Evolutionary conservation across 1,140 invertebrate species (phyloP), one percentile per base, ranked within the genome.

Genomic region (Microplitis demolitor): DNA sequence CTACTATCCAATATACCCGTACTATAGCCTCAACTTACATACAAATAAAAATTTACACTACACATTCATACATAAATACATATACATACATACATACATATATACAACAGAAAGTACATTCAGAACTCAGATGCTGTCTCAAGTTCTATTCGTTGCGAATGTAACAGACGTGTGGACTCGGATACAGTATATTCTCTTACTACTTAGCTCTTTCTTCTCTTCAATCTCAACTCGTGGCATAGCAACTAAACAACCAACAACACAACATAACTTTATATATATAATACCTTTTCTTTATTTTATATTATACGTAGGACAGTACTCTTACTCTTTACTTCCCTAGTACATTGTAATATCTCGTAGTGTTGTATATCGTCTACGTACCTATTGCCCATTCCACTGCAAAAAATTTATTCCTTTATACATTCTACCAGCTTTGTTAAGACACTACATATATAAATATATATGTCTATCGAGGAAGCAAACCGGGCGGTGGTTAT

Each of bases 401-500:
- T 24, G 24, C 3, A 11, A 45, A 45, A 45, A 45, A 45, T 3
- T 45, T 45, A 6, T 3, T 13, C 58, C 53, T 68, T 61, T 2
- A 24, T 24, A 24, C 24, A 24, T 68, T 54, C 54, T 68, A 6
- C 13, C n/a, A 14, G n/a, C 62, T 5, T 13, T 37, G 24, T 24
- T 24, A 24, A 24, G 13, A 64, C 31, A 61, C 31, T 61, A 33
- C 37, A 64, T 9, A 64, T 64, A 39, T 63, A 4, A 0, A 13
- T 39, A 11, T 35, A 14, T 37, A 6, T 1, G 6, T 34, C 11
- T 64, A 33, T 69, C 64, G 72, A 67, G 69, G 70, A 72, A 77
- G 64, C 39, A 53, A 51, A 50, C 3, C 50, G 53, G 67, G 58
- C 63, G 74, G 76, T 67, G 74, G 69, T 79, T 80, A 74, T 77